Evolutionary conservation across 2,797 vertebrate genomes (phyloP), one percentile per base, ranked within the genome.

Genomic region (Etheostoma nigrum): DNA sequence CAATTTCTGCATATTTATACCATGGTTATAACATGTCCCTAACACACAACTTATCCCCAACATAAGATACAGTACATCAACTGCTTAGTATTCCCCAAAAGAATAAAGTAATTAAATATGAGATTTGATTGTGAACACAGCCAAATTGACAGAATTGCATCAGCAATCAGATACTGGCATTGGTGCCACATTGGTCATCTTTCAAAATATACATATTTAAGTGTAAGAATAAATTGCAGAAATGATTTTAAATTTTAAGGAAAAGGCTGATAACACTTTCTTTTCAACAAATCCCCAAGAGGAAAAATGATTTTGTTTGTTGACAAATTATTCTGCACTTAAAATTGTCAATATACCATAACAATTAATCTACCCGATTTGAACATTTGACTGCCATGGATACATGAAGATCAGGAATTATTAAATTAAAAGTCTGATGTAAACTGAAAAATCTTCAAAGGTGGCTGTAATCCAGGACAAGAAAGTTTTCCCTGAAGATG

Each of bases 21-120:
- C 33, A 36, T 73, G 13, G 15, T 71, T 59, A 52, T 68, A 55
- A 74, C 70, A 67, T 55, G 27, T 68, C 72, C 11, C 10, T 40
- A 40, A 40, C 36, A 40, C 36, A 40, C 36, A 40, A 40, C 36
- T 40, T 76, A 49, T 19, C 36, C 21, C 61, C 49, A 80, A 85
- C 42, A 70, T 45, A 53, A 36, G 30, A 78, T 83, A 63, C 67
- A 78, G 62, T 69, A 79, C 74, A 79, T 79, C 7, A 74, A 72
- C 65, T 58, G 51, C 44, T 19, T 48, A 62, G 23, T 45, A 74
- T 67, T 81, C 58, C 66, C 65, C 70, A 69, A 36, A 85, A 58
- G 49, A 88, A 74, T 72, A 40, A 72, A 57, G 42, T 67, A n/a
- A 59, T 12, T 45, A 1, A 75, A 68, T 64, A 59, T 58, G 25